These are phyloP conservation scores for Zapornia atra DNA, from an alignment of 2,113 vertebrate genomes.

Conservation along the genomic window DNA sequence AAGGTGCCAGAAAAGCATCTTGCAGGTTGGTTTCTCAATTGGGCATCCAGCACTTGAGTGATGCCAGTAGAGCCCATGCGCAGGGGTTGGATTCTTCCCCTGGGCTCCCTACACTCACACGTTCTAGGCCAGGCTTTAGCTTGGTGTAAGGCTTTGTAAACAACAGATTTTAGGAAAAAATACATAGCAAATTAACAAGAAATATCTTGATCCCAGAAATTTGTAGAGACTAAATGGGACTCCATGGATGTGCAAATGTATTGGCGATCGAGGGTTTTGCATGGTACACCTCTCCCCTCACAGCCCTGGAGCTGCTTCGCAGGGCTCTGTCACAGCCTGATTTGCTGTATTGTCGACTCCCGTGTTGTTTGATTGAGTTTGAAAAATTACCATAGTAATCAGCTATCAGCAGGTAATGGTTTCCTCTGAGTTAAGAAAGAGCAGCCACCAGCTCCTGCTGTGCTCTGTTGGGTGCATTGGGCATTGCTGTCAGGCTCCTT, in stretches of 20 bases:
- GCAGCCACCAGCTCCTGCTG: background rate
- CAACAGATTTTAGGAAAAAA: background rate
- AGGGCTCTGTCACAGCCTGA: background rate
- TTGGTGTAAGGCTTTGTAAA: background rate
- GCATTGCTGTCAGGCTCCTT: background rate
- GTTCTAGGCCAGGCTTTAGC: background rate
- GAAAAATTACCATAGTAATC: background rate
- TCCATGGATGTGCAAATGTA: fast-evolving
- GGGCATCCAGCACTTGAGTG: background rate
- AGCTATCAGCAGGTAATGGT: background rate
- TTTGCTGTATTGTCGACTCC: background rate
- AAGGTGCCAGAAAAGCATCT: background rate
- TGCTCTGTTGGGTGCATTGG: fast-evolving
- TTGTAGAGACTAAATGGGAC: background rate
- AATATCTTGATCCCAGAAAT: background rate
- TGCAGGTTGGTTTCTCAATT: background rate
- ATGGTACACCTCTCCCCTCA: background rate
- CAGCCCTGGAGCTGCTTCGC: fast-evolving
- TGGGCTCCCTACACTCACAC: background rate
- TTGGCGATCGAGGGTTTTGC: background rate
- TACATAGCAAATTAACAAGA: background rate
- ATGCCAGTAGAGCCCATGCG: fast-evolving
- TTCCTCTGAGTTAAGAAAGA: background rate
- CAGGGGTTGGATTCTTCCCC: background rate
- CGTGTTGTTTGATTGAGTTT: background rate